phyloP scores from a whole-genome alignment of 2,113 vertebrate genomes.

The Rhinoderma darwinii region DNA sequence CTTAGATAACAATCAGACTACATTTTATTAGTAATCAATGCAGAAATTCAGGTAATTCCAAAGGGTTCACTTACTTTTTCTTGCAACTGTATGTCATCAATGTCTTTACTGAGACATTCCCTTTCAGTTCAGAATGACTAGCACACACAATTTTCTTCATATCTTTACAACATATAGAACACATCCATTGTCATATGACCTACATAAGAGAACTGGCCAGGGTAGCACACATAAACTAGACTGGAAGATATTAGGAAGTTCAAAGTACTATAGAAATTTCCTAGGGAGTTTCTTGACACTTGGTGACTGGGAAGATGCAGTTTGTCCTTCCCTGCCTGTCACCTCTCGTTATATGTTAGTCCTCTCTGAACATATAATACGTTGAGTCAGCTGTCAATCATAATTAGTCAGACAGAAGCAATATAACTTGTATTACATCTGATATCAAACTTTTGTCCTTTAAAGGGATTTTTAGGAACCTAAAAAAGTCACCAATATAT shows the following conservation, averaged over 20 bases:
- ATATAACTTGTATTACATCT: neutral
- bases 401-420: conserved; percentile 21
- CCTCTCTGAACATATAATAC: conserved; percentile 22
- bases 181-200: neutral
- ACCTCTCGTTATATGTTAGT: neutral
- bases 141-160: neutral
- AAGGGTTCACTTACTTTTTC: too few relatives aligned
- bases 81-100: too few relatives aligned
- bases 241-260: neutral
- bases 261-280: conserved; percentile 20
- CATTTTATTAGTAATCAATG: too few relatives aligned
- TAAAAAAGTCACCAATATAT: conserved; percentile 15
- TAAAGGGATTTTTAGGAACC: conserved; percentile 4
- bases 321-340: conserved; percentile 36
- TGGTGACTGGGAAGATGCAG: neutral
- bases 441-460: conserved; percentile 2
- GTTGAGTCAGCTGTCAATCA: conserved; percentile 55
- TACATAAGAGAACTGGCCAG: neutral
- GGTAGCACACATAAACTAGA: neutral
- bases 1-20: too few relatives aligned
- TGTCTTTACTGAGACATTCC: too few relatives aligned
- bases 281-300: conserved; percentile 29
- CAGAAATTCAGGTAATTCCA: too few relatives aligned
- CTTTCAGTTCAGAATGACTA: neutral
- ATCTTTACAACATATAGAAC: neutral